Percentiles rank a stretch among this genome's conserved stretches.
These are phyloP conservation scores for Cydia splendana DNA, from an alignment of 1,140 invertebrate genomes.

Conservation along the genomic window DNA sequence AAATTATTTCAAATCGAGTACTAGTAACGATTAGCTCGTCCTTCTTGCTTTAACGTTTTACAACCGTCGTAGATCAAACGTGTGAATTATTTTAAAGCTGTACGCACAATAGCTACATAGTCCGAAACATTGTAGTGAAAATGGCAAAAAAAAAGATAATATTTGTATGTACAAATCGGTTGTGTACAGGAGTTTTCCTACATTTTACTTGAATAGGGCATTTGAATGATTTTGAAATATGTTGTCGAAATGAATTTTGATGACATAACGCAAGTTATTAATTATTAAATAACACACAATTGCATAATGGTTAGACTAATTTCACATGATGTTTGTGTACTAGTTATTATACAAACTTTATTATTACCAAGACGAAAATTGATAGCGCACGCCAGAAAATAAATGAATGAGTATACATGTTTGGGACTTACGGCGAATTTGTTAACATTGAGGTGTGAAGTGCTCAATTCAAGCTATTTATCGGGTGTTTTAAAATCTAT, in stretches of 20 bases:
- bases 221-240: too few species aligned
- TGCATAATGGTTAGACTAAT: background rate
- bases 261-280: background rate
- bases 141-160: background rate
- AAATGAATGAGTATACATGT: conserved; percentile 10
- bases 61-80: background rate
- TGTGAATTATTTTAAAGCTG: background rate
- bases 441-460: conserved; percentile 29
- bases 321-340: background rate
- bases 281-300: background rate
- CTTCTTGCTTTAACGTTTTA: background rate
- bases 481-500: conserved; percentile 1
- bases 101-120: background rate
- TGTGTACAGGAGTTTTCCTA: background rate
- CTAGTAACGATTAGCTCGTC: too few species aligned
- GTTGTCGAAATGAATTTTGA: too few species aligned
- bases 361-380: background rate
- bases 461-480: conserved; percentile 14
- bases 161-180: background rate
- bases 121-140: background rate
- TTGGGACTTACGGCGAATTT: background rate
- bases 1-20: too few species aligned
- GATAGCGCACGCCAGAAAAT: background rate
- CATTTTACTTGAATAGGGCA: background rate
- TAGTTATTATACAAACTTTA: background rate